phyloP scores from a whole-genome alignment of 2,797 vertebrate genomes.

The Takifugu ocellatus region DNA sequence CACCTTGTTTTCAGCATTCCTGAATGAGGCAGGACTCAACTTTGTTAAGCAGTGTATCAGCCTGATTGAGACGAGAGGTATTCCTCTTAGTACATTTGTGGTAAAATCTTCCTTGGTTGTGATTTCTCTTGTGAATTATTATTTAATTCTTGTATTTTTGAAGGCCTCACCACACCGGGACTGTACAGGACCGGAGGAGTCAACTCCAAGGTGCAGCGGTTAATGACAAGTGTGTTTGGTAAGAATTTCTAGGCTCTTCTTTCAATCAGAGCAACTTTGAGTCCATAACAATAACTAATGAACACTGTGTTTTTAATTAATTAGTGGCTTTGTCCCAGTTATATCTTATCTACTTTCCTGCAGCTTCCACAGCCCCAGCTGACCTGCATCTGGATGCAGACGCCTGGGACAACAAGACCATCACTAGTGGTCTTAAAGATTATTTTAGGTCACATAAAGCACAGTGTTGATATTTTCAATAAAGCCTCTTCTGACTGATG shows the following conservation, averaged over 20 bases:
- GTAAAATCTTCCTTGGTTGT: background rate
- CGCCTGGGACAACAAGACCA: conserved; percentile 97
- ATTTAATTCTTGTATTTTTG: background rate
- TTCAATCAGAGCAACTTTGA: background rate
- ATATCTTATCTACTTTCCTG: conserved; percentile 14
- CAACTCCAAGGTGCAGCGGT: conserved; percentile 69
- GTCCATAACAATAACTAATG: background rate
- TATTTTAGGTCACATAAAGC: conserved; percentile 84
- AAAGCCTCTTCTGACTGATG: conserved; percentile 3
- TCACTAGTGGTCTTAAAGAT: conserved; percentile 97
- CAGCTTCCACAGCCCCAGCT: conserved; percentile 86
- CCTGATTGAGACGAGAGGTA: conserved; percentile 86
- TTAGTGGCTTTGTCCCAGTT: background rate
- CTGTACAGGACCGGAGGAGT: conserved; percentile 71
- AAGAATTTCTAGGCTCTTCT: background rate
- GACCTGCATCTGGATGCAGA: conserved; percentile 92
- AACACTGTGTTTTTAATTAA: background rate
- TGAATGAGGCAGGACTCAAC: conserved; percentile 93
- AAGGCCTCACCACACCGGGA: conserved; percentile 63
- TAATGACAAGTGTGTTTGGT: conserved; percentile 69
- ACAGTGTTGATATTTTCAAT: background rate
- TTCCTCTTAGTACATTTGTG: conserved; percentile 16
- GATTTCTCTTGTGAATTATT: background rate
- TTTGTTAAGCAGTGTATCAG: conserved; percentile 94
- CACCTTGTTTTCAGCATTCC: conserved; percentile 80